Evolutionary conservation across 2,113 vertebrate species (phyloP), one percentile per base, ranked within the genome.

Genomic region (Candoia aspera): DNA sequence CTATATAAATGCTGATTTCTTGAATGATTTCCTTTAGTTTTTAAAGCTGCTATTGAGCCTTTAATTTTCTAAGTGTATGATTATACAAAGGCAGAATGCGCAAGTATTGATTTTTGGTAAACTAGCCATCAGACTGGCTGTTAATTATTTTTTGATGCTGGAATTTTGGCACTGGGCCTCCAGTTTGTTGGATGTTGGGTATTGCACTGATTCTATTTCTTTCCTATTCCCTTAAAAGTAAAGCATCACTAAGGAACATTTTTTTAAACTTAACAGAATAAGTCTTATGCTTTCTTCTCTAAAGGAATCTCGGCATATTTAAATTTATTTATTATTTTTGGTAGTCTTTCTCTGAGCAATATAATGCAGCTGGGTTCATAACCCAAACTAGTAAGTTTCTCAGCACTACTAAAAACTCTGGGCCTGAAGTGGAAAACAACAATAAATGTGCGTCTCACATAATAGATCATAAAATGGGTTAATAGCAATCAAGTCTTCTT

Each of bases 1-100:
- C 59, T 33, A 53, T 0, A 0, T 21, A 23, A 42, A n/a, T 58
- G 58, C 0, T 8, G 24, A 33, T 17, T 85, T n/a, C 26, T 89
- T 58, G 62, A 13, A 0, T 73, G 21, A n/a, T 87, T 87, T 13
- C 55, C 10, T 84, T 89, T 89, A 19, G 21, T 86, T 91, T 0
- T 0, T 8, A 8, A 19, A 54, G 62, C 11, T 53, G 13, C 64
- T 0, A 3, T 46, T 55, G 37, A 54, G 3, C 58, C 0, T 29
- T 26, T 87, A 37, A 59, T 73, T 88, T 46, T 55, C 19, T 3
- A 89, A 89, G 5, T n/a, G 0, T 1, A 33, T 24, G 59, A 8
- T 64, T 49, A 57, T 60, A 42, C 37, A 79, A 90, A 60, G 73
- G 17, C 29, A 89, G 29, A 19, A 53, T 29, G n/a, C 55, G 62